Evolutionary conservation across 2,797 vertebrate species (phyloP), one percentile per base, ranked within the genome.

Genomic region (Gastrophryne carolinensis): DNA sequence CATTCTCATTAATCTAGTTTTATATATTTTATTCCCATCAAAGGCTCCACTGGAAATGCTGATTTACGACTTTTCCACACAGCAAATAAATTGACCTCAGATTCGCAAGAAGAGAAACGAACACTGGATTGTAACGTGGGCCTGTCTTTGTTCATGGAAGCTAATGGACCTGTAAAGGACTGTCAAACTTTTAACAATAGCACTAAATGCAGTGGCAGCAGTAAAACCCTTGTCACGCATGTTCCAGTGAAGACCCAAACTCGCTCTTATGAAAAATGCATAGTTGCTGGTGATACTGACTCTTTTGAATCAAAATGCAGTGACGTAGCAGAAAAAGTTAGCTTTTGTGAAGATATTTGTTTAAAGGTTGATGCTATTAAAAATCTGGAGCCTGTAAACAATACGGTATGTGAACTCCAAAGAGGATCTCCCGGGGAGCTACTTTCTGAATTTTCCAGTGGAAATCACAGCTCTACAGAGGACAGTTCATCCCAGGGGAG

Each of bases 251-350:
- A 32, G 1, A 5, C 0, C 71, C 78, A 66, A 0, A 73, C 79
- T 65, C 65, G 78, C 80, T 49, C 68, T 47, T 32, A 80, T 70
- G 81, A 85, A 15, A 88, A 83, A 65, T 82, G 83, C 77, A 83
- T 88, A 80, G 73, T 83, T 52, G 83, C 89, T 81, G 86, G 87
- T 75, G 90, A 83, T 41, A 86, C 86, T 72, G 89, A 91, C 67
- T 90, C 86, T 77, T 85, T 84, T 3, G 80, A 91, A 69, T 84
- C 87, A 77, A 89, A 89, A 69, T 86, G 87, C 75, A 90, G 85
- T 67, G 85, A 74, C 4, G 84, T 81, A 73, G 89, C 92, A 63
- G 87, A 90, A 63, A 80, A 78, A 26, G 79, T 77, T 57, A 67
- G 66, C 56, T 29, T 69, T 56, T 57, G 79, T 64, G 57, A 70